Percentiles rank a stretch among this genome's conserved stretches.
Evolutionary conservation across 2,113 vertebrate species (phyloP).

Genomic region (Cichladusa arquata): DNA sequence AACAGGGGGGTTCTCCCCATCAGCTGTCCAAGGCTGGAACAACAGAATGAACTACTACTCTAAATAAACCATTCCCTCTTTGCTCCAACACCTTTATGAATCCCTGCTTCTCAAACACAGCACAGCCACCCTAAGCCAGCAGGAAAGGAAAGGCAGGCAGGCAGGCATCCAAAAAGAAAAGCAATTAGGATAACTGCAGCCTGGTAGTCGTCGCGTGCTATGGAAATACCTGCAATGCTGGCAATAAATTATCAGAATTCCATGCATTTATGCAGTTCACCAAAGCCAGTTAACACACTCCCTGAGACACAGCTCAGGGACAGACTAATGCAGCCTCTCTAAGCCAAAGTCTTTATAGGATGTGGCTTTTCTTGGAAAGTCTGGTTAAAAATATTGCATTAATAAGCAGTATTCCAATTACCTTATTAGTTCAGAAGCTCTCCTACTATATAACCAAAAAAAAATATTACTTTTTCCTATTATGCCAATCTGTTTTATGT

Average conservation of each 20-base stretch:
- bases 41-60: neutral
- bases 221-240: neutral
- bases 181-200: neutral
- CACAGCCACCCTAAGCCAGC: neutral
- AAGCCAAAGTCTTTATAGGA: neutral
- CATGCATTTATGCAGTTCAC: neutral
- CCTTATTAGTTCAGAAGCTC: neutral
- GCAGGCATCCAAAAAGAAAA: neutral
- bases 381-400: neutral
- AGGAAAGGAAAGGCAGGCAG: neutral
- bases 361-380: neutral
- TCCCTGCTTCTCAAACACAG: neutral
- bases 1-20: neutral
- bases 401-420: neutral
- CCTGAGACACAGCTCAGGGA: neutral
- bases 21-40: neutral
- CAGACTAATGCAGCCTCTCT: neutral
- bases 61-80: neutral
- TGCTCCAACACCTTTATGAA: neutral
- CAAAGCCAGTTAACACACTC: neutral
- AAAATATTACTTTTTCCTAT: neutral
- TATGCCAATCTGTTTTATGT: neutral
- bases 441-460: neutral
- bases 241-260: neutral
- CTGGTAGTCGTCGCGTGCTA: accelerated